phyloP scores from a whole-genome alignment of 2,113 vertebrate genomes.

The Callorhinus ursinus region DNA sequence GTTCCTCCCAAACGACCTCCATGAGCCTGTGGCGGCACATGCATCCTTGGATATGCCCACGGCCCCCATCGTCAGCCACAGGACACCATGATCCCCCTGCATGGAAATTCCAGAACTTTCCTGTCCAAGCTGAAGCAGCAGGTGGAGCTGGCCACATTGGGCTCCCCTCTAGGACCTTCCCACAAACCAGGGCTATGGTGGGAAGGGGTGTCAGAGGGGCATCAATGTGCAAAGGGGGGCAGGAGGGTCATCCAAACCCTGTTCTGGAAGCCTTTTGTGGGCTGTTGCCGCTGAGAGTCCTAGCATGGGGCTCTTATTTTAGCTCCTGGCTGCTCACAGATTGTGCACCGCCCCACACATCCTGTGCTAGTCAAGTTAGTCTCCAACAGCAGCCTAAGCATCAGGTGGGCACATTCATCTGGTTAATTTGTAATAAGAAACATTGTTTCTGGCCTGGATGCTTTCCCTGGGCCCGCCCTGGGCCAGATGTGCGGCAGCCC shows the following conservation, averaged over 20 bases:
- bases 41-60: background rate
- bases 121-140: background rate
- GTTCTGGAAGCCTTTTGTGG: background rate
- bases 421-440: background rate
- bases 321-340: background rate
- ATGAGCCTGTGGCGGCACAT: background rate
- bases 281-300: background rate
- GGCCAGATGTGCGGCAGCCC: background rate
- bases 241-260: background rate
- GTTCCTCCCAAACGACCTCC: background rate
- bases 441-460: too few species aligned
- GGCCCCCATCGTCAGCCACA: background rate
- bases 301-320: background rate
- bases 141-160: background rate
- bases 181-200: background rate
- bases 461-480: background rate
- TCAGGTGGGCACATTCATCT: background rate
- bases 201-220: too few species aligned
- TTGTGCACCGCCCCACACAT: accelerated
- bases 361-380: background rate
- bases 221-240: too few species aligned
- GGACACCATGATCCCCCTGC: background rate
- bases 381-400: background rate
- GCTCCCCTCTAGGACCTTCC: background rate
- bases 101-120: background rate